Evolutionary conservation across 2,888 invertebrate genomes (phyloP).

Genomic region (Hyles lineata): DNA sequence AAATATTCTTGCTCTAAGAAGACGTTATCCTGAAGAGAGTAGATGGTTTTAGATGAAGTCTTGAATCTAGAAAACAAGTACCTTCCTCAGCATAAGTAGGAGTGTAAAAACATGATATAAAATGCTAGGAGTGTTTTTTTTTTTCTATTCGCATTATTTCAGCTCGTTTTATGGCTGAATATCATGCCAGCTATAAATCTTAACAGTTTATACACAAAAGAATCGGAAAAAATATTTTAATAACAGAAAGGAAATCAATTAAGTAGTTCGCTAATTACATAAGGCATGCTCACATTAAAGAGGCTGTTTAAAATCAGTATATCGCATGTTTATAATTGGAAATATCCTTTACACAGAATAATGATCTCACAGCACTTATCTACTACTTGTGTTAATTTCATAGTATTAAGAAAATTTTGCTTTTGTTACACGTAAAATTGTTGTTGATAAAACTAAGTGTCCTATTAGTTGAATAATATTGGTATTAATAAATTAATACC

Average conservation of each 20-base stretch:
- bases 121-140: no score
- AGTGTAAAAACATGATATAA: not conserved
- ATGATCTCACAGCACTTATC: not conserved
- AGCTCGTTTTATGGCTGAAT: no score
- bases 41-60: slow-evolving; percentile 88
- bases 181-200: no score
- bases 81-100: slow-evolving; percentile 32
- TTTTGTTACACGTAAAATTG: not conserved
- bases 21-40: slow-evolving; percentile 91
- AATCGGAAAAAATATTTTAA: no score
- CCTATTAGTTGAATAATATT: not conserved
- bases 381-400: not conserved
- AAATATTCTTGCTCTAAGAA: slow-evolving; percentile 88
- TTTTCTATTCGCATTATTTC: no score
- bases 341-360: not conserved
- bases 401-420: not conserved
- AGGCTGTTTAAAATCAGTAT: not conserved
- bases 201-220: no score
- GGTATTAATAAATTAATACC: no score
- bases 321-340: not conserved
- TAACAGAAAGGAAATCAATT: no score
- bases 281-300: not conserved
- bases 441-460: not conserved
- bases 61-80: slow-evolving; percentile 85
- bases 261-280: not conserved